Conservation (phyloP, 2,797 vertebrate species). For the Brachymystax lenok region DNA sequence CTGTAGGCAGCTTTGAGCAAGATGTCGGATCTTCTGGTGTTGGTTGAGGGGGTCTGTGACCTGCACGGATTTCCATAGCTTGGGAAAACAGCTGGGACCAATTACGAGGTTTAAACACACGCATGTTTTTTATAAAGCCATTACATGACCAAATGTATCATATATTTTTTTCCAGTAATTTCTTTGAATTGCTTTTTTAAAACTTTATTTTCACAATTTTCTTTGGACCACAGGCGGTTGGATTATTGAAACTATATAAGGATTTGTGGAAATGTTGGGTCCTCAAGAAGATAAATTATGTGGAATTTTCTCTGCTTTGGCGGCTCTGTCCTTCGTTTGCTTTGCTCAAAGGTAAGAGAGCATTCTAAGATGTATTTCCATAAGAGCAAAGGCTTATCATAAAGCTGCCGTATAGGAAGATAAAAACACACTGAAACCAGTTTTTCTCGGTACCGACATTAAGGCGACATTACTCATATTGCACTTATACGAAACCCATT, state of each 20-base stretch:
- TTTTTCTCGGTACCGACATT: slow-evolving; percentile 1
- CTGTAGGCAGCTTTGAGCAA: slow-evolving; percentile 68
- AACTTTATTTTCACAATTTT: slow-evolving; percentile 54
- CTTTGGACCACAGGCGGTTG: slow-evolving; percentile 78
- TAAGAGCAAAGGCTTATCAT: not conserved
- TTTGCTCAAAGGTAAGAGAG: slow-evolving; percentile 90
- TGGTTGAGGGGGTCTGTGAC: slow-evolving; percentile 83
- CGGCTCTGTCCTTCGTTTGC: slow-evolving; percentile 87
- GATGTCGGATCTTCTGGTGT: slow-evolving; percentile 81
- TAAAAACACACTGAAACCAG: slow-evolving; percentile 17
- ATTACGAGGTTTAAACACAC: slow-evolving; percentile 60
- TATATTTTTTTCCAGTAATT: slow-evolving; percentile 64
- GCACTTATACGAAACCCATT: slow-evolving; percentile 33
- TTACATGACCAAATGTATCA: slow-evolving; percentile 69
- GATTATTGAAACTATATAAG: slow-evolving; percentile 81
- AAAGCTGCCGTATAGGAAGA: slow-evolving; percentile 26
- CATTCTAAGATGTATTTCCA: slow-evolving; percentile 24
- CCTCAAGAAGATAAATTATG: slow-evolving; percentile 91
- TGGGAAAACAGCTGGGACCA: slow-evolving; percentile 69
- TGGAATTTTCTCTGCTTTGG: slow-evolving; percentile 90
- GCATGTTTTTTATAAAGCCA: slow-evolving; percentile 57
- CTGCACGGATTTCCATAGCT: slow-evolving; percentile 84
- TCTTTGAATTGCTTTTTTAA: slow-evolving; percentile 65
- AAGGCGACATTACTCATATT: slow-evolving; percentile 9
- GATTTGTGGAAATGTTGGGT: slow-evolving; percentile 95